Conservation (phyloP, 2,797 vertebrate genomes). For the Apodemus agrarius region DNA sequence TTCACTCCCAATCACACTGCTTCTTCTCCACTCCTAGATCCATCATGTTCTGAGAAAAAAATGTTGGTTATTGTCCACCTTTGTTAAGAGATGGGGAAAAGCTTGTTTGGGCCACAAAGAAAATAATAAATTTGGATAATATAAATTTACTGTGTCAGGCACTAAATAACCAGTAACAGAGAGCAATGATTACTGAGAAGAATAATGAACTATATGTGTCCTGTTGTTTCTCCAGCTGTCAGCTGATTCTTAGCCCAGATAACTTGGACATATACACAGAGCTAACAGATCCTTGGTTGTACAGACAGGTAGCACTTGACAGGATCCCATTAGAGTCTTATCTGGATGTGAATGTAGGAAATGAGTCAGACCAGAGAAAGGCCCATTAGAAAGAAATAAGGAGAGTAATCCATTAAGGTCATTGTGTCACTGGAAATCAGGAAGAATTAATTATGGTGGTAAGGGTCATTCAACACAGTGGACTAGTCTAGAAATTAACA, state of each 20-base stretch:
- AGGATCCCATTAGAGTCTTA: not conserved
- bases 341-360: not conserved
- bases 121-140: not conserved
- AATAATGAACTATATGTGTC: accelerated
- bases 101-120: not conserved
- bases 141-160: not conserved
- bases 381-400: not conserved
- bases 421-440: not conserved
- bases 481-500: not conserved
- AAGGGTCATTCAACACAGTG: not conserved
- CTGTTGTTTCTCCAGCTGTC: not conserved
- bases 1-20: not conserved
- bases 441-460: not conserved
- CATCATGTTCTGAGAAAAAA: not conserved
- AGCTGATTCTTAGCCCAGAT: not conserved
- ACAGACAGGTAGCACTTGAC: accelerated
- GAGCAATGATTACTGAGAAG: not conserved
- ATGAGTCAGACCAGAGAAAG: not conserved
- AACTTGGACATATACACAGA: not conserved
- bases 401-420: not conserved
- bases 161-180: not conserved
- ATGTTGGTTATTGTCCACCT: not conserved
- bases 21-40: not conserved
- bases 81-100: not conserved
- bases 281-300: not conserved